A percentile compares a stretch with the other conserved stretches of the same genome.
Evolutionary conservation across 2,113 vertebrate genomes (phyloP).

Genomic region (Aspidoscelis tigris): DNA sequence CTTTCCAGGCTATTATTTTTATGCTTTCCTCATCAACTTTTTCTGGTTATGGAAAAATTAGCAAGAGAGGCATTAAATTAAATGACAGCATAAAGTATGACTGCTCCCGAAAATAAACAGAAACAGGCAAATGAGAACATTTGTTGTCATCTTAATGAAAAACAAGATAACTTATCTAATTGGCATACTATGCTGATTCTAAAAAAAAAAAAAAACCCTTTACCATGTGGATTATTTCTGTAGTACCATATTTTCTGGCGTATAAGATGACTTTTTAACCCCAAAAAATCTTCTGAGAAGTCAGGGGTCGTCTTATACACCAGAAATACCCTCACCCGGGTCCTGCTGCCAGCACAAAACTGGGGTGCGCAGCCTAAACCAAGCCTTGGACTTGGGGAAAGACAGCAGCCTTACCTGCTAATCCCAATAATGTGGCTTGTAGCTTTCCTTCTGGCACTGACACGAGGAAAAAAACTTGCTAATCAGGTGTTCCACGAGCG

Average conservation of each 20-base stretch:
- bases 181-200: slow-evolving; percentile 20
- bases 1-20: neutral
- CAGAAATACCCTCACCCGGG: no score
- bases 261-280: no score
- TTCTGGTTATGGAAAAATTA: neutral
- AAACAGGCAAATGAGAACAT: slow-evolving; percentile 16
- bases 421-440: no score
- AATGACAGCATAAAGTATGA: slow-evolving; percentile 11
- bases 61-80: neutral
- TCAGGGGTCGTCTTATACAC: no score
- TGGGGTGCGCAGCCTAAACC: no score
- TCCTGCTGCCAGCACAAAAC: no score
- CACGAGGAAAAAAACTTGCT: no score
- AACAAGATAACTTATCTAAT: neutral
- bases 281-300: no score
- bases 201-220: neutral
- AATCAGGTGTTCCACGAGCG: no score
- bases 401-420: no score
- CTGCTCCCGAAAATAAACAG: slow-evolving; percentile 4
- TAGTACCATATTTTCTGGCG: slow-evolving; percentile 6
- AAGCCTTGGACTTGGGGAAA: no score
- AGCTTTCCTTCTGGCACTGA: no score
- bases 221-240: neutral
- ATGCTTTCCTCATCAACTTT: slow-evolving; percentile 3
- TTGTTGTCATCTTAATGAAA: slow-evolving; percentile 1